phyloP scores from a whole-genome alignment of 2,113 vertebrate genomes.

The Scytalopus superciliaris region DNA sequence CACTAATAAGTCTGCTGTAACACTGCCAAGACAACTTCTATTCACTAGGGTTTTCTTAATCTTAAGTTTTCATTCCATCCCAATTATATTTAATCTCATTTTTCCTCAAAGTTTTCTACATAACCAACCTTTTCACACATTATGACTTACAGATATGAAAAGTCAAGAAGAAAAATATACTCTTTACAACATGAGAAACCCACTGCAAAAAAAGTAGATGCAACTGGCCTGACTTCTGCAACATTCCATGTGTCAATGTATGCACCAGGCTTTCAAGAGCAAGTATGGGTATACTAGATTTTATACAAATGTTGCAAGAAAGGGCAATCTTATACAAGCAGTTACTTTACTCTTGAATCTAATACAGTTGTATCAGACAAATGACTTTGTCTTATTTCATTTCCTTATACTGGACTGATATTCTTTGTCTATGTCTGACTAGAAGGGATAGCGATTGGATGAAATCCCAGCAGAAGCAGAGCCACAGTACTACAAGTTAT shows the following conservation, averaged over 20 bases:
- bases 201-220: background rate
- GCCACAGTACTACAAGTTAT: background rate
- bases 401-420: background rate
- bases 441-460: background rate
- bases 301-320: background rate
- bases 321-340: background rate
- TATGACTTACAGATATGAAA: background rate
- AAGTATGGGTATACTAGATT: background rate
- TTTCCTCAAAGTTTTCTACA: background rate
- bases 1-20: background rate
- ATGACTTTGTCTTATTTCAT: background rate
- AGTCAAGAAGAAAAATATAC: background rate
- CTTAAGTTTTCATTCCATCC: background rate
- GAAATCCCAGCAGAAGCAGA: background rate
- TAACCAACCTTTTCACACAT: background rate
- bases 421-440: background rate
- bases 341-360: background rate
- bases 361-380: background rate
- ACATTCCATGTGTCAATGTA: background rate
- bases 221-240: background rate
- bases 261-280: background rate
- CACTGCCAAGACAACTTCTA: background rate
- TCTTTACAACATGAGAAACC: background rate
- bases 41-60: background rate
- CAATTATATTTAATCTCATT: background rate